These are phyloP conservation scores for Scolanthus callimorphus DNA, from an alignment of 92 coral and sea anemone genomes.

Conservation along the genomic window DNA sequence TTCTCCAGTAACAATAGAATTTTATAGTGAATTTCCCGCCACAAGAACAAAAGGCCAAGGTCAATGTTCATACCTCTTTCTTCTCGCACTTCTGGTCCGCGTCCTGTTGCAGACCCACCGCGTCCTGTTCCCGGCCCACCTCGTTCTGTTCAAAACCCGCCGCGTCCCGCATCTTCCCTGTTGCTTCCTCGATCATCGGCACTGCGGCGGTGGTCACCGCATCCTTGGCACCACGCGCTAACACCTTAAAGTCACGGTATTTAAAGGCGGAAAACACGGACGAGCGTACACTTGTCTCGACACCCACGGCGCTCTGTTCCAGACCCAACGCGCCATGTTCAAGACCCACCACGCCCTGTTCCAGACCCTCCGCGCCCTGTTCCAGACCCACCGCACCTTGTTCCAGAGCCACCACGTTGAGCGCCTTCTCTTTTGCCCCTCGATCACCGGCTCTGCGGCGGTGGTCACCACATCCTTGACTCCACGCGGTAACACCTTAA, in stretches of 20 bases:
- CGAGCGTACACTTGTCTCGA: no score
- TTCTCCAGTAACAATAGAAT: no score
- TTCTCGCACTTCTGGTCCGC: no score
- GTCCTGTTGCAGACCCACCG: not conserved
- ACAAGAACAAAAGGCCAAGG: no score
- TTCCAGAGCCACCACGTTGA: not conserved
- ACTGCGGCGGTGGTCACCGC: not conserved
- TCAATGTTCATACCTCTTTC: no score
- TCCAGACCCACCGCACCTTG: not conserved
- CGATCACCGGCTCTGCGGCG: not conserved
- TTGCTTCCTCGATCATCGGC: not conserved
- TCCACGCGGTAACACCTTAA: slow-evolving; percentile 1
- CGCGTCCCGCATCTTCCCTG: not conserved
- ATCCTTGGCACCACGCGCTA: not conserved
- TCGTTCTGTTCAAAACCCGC: not conserved
- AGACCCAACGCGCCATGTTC: no score
- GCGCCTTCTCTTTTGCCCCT: not conserved
- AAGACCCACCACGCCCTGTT: no score
- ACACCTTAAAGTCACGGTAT: slow-evolving; percentile 1
- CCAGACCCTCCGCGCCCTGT: not conserved
- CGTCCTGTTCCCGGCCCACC: not conserved
- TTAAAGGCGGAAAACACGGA: slow-evolving; percentile 8
- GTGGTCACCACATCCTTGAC: not conserved
- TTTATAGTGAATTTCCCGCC: no score
- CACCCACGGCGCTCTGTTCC: no score